Evolutionary conservation across 2,113 vertebrate species (phyloP), one percentile per base, ranked within the genome.

Genomic region (Pseudorectes ferrugineus): DNA sequence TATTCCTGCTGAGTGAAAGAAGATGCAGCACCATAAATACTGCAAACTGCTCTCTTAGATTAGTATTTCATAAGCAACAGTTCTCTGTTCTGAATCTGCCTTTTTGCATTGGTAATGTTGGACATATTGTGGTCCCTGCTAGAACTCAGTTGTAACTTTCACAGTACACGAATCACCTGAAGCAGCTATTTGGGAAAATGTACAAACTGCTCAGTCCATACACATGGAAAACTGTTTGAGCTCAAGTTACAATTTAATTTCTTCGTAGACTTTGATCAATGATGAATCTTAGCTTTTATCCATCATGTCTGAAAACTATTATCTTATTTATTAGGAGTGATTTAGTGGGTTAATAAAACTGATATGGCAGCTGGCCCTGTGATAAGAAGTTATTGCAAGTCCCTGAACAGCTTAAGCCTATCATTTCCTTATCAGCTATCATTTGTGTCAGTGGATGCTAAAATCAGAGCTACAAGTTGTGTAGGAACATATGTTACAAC

Each of bases 261-360:
- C 91, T 96, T 88, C 89, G 89, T 95, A 97, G 97, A 98, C 97
- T 98, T 98, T 97, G 97, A 97, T 97, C 97, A 93, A 93, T 92
- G 95, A 93, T 95, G 94, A 95, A 97, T 97, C 97, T 97, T 94
- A 88, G 95, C 95, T 98, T 98, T 98, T 96, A 97, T 96, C 96
- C 96, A 91, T 95, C 92, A 94, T 85, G 93, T 94, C 96, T 96
- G 96, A 98, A 98, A 97, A 97, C 93, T 97, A 98, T 98, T 97
- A 97, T 97, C 97, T 98, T 98, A 98, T 98, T 98, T 98, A 98
- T 98, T 98, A 98, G 97, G 92, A 96, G 97, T 98, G 97, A 98
- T 98, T 98, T 98, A 98, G 97, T 97, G 95, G 97, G 97, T 97
- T 98, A 98, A 98, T 98, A 98, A 98, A 98, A 98, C 97, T 97